Evolutionary conservation across 2,888 invertebrate species (phyloP), one percentile per base, ranked within the genome.

Genomic region (Trichacis sp.): DNA sequence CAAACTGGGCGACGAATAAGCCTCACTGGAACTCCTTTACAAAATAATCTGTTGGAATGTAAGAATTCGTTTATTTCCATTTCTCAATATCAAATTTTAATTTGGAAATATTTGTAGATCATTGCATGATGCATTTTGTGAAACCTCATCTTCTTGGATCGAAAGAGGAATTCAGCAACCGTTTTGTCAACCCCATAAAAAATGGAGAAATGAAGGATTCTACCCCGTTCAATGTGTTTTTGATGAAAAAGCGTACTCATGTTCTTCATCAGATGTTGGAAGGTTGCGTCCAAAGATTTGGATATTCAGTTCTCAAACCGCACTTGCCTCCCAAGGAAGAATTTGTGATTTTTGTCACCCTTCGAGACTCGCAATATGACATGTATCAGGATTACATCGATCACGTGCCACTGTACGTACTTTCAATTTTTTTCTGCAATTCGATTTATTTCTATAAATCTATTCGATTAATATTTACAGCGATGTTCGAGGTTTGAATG

Each of bases 101-200:
- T 24, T 24, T 24, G 3, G 3, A 24, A 19, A 30, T n/a, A 40
- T 50, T 68, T 62, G 11, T 85, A 95, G 95, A 98, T 86, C 97
- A 96, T 86, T 97, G 97, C 86, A 99, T 99, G 99, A 96, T 99
- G 33, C 93, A 95, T 78, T 99, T 99, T 84, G 96, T 99, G 53
- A 98, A 98, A 84, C 98, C 98, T 0, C 96, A 93, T 85, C 87
- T 99, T 2, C 87, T 99, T 43, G 94, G 94, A 33, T 96, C 96
- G 14, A 93, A 92, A 82, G 95, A 93, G 77, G 98, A 99, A 85
- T 99, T 98, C 82, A 86, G 90, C 69, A 97, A 97, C 81, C 88
- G 98, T 55, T 99, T 99, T 83, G 96, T 95, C 42, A 97, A 98
- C 87, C 98, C 98, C 0, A 98, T 99, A 77, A 93, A 91, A 47